A percentile compares a stretch with the other conserved stretches of the same genome.
Conservation (phyloP, 2,797 vertebrate species). For the Aselliscus stoliczkanus region DNA sequence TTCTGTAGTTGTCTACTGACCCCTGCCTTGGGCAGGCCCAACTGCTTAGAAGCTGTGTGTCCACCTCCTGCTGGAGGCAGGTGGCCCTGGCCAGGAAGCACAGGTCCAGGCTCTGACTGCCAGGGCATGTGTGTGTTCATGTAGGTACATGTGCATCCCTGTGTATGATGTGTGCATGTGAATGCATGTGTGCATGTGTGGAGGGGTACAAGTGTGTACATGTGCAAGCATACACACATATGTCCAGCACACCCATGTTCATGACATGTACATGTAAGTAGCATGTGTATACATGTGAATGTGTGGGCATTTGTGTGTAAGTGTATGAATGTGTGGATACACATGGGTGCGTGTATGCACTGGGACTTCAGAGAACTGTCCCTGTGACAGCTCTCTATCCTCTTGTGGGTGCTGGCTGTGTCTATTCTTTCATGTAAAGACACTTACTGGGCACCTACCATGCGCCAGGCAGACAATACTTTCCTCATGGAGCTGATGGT, state of each 20-base stretch:
- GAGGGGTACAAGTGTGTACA: too few relatives aligned
- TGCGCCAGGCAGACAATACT: not conserved
- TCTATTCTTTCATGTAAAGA: not conserved
- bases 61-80: not conserved
- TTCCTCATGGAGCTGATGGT: not conserved
- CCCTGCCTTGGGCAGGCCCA: not conserved
- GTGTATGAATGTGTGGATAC: not conserved
- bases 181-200: not conserved
- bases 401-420: not conserved
- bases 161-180: not conserved
- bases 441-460: not conserved
- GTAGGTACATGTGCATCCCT: too few relatives aligned
- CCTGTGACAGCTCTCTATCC: not conserved
- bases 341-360: not conserved
- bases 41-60: not conserved
- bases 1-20: not conserved
- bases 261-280: not conserved
- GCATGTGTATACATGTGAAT: too few relatives aligned
- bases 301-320: accelerated
- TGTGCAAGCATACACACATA: accelerated
- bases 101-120: not conserved
- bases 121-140: not conserved
- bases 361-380: not conserved
- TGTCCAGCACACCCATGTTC: too few relatives aligned
- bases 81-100: not conserved